Base-by-base conservation (phyloP, 2,797 vertebrate genomes). In the Sphenodon punctatus region DNA sequence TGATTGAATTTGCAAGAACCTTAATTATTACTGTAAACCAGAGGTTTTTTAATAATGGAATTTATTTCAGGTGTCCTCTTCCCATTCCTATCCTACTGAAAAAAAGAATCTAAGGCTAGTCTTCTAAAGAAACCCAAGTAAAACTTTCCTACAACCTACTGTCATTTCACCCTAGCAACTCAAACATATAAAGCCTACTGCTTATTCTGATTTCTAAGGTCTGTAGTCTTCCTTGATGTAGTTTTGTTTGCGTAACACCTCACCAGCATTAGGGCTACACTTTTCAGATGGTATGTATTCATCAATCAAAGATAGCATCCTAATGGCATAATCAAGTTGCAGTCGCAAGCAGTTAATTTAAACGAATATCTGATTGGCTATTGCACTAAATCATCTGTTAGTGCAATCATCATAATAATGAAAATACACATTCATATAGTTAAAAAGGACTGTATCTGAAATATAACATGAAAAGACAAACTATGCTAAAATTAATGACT, bases 221-320 rank as follows among this genome's bases (percentile, higher is more conserved):
- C 13, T 22, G 22, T 41, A 64, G 25, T 23, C 19, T 56, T 48
- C 39, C 34, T 42, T 45, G 14, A 67, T 42, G 14, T 41, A 60
- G 25, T 39, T 55, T 53, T 53, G 39, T 39, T 61, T 53, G 16
- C 30, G 32, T 12, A 51, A 20, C 42, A 23, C 2, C 5, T 53
- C 32, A 82, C 60, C 67, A 70, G 51, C 15, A 23, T 71, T 36
- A 53, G n/a, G 56, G 4, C 67, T 63, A 65, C 19, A 42, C 22
- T 66, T 39, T 67, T 81, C 59, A 64, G 56, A 63, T 76, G 25
- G 4, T 78, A 32, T 49, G 42, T 84, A 55, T 41, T 75, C 53
- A 61, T 45, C 38, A 67, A 27, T 51, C 63, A 16, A 23, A 67
- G 67, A 63, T 8, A 77, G 23, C 63, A 80, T 49, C 63, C 30